These are phyloP conservation scores for Cerceris ruficornis DNA, from an alignment of 2,888 invertebrate genomes.

Conservation along the genomic window DNA sequence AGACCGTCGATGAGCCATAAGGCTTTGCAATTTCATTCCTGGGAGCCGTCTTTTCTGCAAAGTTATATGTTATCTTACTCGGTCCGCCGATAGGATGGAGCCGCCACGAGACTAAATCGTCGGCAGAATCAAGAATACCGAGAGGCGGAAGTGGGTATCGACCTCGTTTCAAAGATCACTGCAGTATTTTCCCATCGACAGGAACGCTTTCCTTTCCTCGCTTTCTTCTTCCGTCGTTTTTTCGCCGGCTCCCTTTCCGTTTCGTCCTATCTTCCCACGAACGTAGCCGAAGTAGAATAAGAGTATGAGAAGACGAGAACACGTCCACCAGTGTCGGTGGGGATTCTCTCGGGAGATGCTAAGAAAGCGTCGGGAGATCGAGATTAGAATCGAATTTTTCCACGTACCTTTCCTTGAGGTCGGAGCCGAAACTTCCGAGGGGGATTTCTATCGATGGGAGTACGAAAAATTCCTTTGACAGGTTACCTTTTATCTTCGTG, in stretches of 20 bases:
- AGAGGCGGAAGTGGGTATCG: slow-evolving; percentile 53
- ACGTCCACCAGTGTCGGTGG: slow-evolving; percentile 41
- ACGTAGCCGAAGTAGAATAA: slow-evolving; percentile 21
- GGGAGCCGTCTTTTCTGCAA: slow-evolving; percentile 40
- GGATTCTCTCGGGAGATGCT: slow-evolving; percentile 34
- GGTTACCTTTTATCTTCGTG: slow-evolving; percentile 9
- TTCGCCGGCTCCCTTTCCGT: background rate
- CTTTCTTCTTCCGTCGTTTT: background rate
- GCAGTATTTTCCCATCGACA: slow-evolving; percentile 61
- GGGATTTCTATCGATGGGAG: slow-evolving; percentile 15
- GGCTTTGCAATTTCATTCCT: slow-evolving; percentile 48
- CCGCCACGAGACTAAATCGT: slow-evolving; percentile 52
- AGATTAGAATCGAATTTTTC: slow-evolving; percentile 58
- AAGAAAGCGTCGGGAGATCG: slow-evolving; percentile 51
- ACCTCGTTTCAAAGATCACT: slow-evolving; percentile 57
- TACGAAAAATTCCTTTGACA: slow-evolving; percentile 23
- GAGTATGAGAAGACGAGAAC: slow-evolving; percentile 39
- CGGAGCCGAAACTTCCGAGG: slow-evolving; percentile 14
- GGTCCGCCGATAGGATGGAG: slow-evolving; percentile 25
- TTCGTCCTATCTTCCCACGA: slow-evolving; percentile 20
- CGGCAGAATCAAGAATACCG: slow-evolving; percentile 48
- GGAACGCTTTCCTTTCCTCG: slow-evolving; percentile 24
- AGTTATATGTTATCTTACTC: slow-evolving; percentile 51
- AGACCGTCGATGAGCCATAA: slow-evolving; percentile 23
- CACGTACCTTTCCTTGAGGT: slow-evolving; percentile 12